Conservation (phyloP, 2,797 vertebrate species). For the Manis crassicaudata region DNA sequence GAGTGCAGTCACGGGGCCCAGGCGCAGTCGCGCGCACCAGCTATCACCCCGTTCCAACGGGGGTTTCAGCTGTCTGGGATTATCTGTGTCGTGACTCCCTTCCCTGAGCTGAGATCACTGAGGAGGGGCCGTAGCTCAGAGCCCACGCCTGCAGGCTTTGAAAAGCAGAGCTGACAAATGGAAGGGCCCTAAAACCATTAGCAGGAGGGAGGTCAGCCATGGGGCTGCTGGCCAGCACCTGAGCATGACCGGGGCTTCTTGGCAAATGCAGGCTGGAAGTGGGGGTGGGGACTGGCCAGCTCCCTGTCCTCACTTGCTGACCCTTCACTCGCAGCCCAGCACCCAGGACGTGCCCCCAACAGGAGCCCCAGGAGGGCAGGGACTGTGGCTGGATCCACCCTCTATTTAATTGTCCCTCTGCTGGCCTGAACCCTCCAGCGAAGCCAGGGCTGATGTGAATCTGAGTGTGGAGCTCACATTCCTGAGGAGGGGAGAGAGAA, state of each 20-base stretch:
- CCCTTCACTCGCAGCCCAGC: not conserved
- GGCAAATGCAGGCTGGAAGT: not conserved
- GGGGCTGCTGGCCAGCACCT: not conserved
- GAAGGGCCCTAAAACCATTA: not conserved
- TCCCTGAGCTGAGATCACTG: not conserved
- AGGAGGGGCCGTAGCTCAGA: not conserved
- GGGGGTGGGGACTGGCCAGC: not conserved
- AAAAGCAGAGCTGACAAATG: not conserved
- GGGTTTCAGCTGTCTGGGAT: not conserved
- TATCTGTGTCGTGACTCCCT: not conserved
- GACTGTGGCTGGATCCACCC: not conserved
- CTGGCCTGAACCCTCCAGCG: rapidly evolving
- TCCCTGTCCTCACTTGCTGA: rapidly evolving
- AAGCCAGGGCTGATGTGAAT: not conserved
- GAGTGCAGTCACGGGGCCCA: rapidly evolving
- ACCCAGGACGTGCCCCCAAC: not conserved
- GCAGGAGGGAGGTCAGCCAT: not conserved
- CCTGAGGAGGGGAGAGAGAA: not conserved
- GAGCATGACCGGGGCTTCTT: not conserved
- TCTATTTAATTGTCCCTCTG: rapidly evolving
- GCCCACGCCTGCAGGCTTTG: not conserved
- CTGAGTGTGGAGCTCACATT: rapidly evolving
- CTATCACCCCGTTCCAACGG: rapidly evolving
- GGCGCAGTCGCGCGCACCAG: rapidly evolving
- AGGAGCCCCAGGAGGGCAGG: not conserved